These are phyloP conservation scores for Linurgus olivaceus DNA, from an alignment of 2,797 vertebrate species.

Conservation along the genomic window DNA sequence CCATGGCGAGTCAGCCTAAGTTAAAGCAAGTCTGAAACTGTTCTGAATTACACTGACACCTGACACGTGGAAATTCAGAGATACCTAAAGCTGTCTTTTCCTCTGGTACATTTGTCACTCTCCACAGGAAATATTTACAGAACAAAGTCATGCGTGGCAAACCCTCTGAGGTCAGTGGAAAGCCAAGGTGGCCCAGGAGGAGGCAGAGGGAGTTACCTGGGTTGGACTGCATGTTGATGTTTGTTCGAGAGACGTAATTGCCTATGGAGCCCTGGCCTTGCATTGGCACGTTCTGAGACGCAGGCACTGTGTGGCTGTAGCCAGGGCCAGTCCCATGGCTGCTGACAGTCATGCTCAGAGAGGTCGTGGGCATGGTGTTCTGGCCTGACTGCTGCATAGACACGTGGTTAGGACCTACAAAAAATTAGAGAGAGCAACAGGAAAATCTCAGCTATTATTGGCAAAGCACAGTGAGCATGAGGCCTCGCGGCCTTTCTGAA, in stretches of 20 bases:
- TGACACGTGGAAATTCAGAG: neutral
- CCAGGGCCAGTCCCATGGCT: conserved; percentile 83
- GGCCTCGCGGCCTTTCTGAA: neutral
- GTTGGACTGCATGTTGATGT: conserved; percentile 92
- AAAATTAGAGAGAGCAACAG: neutral
- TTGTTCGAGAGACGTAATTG: conserved; percentile 87
- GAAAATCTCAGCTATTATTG: neutral
- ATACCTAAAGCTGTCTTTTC: neutral
- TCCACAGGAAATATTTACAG: conserved; percentile 17
- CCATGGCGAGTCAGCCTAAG: neutral
- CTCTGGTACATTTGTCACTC: neutral
- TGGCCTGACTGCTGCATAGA: conserved; percentile 91
- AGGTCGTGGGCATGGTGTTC: conserved; percentile 84
- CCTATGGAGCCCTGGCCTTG: conserved; percentile 86
- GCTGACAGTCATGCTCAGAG: conserved; percentile 85
- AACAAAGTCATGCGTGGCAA: neutral
- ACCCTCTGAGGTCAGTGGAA: conserved; percentile 13
- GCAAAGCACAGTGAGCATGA: neutral
- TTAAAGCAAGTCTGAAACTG: neutral
- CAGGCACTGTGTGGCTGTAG: conserved; percentile 84
- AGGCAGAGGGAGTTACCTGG: conserved; percentile 80
- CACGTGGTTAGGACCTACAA: conserved; percentile 85
- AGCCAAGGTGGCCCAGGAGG: conserved; percentile 14
- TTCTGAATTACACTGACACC: neutral
- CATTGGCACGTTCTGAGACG: conserved; percentile 87